These are phyloP conservation scores for Ateles fusciceps DNA, from an alignment of 2,797 vertebrate species.

Conservation along the genomic window DNA sequence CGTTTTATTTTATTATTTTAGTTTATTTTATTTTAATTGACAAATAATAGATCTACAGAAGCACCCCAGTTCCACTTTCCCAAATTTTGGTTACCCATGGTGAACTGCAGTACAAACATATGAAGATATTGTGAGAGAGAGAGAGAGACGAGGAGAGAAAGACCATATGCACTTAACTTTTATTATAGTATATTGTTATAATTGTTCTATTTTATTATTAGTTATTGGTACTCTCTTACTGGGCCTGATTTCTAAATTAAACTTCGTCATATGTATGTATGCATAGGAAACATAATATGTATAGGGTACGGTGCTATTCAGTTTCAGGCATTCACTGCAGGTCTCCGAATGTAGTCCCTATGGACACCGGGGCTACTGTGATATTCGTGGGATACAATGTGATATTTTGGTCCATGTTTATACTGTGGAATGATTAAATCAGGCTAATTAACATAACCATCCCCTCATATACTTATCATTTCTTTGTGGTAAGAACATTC, in stretches of 20 bases:
- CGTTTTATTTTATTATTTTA: not conserved
- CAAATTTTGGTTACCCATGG: not conserved
- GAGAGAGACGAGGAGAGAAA: not conserved
- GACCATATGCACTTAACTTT: not conserved
- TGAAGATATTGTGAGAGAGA: not conserved
- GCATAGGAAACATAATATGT: not conserved
- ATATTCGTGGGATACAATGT: not conserved
- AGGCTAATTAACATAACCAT: not conserved
- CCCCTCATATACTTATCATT: not conserved
- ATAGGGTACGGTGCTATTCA: not conserved
- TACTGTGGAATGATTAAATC: not conserved
- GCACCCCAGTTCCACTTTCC: not conserved
- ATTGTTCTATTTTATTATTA: not conserved
- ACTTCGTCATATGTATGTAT: not conserved
- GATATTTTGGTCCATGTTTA: not conserved
- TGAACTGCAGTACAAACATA: not conserved
- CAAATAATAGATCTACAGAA: not conserved
- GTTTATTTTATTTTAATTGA: not conserved
- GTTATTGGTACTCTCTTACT: not conserved
- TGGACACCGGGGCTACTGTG: not conserved
- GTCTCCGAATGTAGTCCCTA: not conserved
- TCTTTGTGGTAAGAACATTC: not conserved
- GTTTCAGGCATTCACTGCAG: not conserved
- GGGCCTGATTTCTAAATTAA: not conserved
- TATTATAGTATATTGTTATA: not conserved